phyloP scores from a whole-genome alignment of 92 coral and sea anemone genomes.

The Epizoanthus illoricatus region DNA sequence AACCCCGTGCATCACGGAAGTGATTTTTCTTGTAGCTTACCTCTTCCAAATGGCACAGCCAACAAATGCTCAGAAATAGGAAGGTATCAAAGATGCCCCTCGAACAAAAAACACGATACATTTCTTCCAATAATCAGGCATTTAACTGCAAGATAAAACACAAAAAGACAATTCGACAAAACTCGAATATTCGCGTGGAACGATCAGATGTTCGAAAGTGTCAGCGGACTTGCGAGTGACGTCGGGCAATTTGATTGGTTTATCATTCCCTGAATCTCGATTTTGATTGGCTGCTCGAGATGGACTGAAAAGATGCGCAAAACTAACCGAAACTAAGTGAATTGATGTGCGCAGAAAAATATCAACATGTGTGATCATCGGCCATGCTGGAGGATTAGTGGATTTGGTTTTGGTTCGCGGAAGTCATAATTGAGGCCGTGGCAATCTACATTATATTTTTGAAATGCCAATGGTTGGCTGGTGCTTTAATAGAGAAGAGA shows the following conservation, averaged over 20 bases:
- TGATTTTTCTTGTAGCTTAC: conserved; percentile 4
- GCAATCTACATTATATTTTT: conserved; percentile 10
- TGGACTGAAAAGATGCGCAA: conserved; percentile 27
- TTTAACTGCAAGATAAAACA: conserved; percentile 6
- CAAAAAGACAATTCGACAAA: background rate
- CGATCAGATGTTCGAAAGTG: conserved; percentile 32
- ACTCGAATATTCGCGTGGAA: conserved; percentile 42
- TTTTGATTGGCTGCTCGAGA: conserved; percentile 18
- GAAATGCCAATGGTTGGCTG: conserved; percentile 52
- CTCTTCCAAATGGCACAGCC: conserved; percentile 30
- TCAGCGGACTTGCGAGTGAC: conserved; percentile 53
- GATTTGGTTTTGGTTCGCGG: conserved; percentile 30
- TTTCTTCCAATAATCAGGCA: conserved; percentile 21
- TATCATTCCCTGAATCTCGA: background rate
- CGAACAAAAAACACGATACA: conserved; percentile 1
- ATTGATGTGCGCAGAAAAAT: conserved; percentile 38
- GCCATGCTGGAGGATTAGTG: conserved; percentile 13
- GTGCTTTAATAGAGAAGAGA: conserved; percentile 38
- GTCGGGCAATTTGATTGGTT: conserved; percentile 58
- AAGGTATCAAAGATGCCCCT: conserved; percentile 19
- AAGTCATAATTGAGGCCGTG: conserved; percentile 19
- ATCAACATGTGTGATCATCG: conserved; percentile 38
- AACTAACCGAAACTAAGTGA: conserved; percentile 37
- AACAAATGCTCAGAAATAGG: conserved; percentile 12
- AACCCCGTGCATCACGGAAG: conserved; percentile 14